Evolutionary conservation across 2,888 invertebrate species (phyloP), one percentile per base, ranked within the genome.

Genomic region (Glaucopsyche alexis): DNA sequence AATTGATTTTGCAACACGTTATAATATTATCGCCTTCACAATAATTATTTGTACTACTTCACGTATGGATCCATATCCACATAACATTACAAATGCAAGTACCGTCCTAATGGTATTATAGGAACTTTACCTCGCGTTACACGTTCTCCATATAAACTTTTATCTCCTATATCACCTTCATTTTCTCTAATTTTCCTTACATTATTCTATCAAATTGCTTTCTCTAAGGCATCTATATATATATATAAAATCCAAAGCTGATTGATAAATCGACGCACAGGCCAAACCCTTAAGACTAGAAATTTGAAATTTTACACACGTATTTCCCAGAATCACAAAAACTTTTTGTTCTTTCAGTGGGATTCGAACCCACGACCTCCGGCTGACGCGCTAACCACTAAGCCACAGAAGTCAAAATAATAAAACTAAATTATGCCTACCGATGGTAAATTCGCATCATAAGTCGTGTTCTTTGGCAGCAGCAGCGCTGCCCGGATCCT

Each of bases 401-500:
- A 29, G 1, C 29, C 29, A 29, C 29, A 29, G 29, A 29, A 4
- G 29, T 29, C 29, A 7, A 42, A 7, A 42, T 2, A 42, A 42
- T 29, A 4, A 42, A 42, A 4, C 42, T 1, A 7, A 8, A 42
- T 42, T 7, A 7, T 42, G 8, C 92, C 88, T 76, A 94, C 94
- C 79, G 86, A 92, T 14, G 90, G 87, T 82, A 94, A 85, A 74
- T 93, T 95, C 19, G 93, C 95, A 76, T 93, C 91, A 71, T 91
- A 94, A 0, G 85, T 84, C 40, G 91, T 87, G 80, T 94, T 94
- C 72, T 93, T 92, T 0, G 96, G 96, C 74, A 96, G 84, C 75
- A 96, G 86, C 29, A 96, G 88, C 2, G 95, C 95, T 0, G 95
- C 95, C 72, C 95, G 91, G 64, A 96, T 91, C 66, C 93, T 94